phyloP scores from a whole-genome alignment of 2,113 vertebrate genomes.

The Pedetes capensis region DNA sequence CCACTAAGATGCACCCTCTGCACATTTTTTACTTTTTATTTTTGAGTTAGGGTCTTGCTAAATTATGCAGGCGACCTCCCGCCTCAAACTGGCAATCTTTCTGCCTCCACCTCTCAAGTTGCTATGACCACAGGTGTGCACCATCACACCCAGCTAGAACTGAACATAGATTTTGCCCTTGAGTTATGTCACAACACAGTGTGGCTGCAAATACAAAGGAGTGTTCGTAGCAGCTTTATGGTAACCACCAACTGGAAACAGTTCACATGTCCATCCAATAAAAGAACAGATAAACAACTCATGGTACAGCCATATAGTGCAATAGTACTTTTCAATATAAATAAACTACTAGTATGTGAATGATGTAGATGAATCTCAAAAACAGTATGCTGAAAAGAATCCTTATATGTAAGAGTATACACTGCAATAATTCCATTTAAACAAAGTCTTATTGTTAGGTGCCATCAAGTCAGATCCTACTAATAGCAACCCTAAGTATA shows the following conservation, averaged over 20 bases:
- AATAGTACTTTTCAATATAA: not conserved
- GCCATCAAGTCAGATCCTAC: too few species aligned
- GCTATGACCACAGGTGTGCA: too few species aligned
- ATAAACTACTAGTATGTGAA: not conserved
- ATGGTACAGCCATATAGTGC: not conserved
- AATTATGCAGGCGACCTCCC: too few species aligned
- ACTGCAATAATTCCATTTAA: not conserved
- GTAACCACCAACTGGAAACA: not conserved
- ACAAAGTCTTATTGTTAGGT: too few species aligned
- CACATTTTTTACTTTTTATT: too few species aligned
- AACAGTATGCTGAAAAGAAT: not conserved
- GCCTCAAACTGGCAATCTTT: too few species aligned
- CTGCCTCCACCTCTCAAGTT: too few species aligned
- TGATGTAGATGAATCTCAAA: not conserved
- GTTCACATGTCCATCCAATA: not conserved
- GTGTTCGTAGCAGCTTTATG: not conserved
- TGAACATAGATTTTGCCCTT: not conserved
- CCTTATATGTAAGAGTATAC: not conserved
- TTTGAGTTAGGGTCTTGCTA: too few species aligned
- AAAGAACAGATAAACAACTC: not conserved
- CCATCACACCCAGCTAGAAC: too few species aligned
- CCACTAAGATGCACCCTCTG: too few species aligned
- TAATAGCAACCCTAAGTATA: too few species aligned
- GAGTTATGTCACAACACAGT: not conserved
- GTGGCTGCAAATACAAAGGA: not conserved